Base-by-base conservation (phyloP, 1,140 invertebrate genomes). In the Mamestra configurata region DNA sequence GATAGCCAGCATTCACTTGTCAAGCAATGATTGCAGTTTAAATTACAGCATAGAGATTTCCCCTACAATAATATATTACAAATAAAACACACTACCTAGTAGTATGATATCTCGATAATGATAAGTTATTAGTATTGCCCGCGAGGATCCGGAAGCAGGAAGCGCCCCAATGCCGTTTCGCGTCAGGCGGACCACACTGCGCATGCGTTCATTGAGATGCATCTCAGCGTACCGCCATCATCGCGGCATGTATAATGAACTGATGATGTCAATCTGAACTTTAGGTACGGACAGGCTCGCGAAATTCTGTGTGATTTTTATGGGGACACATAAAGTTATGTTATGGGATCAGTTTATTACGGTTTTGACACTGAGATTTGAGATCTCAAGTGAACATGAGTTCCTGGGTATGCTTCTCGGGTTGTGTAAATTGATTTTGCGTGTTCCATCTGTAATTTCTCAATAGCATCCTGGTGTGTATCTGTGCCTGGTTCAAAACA, bases 71-170 rank as follows among this genome's bases (percentile, higher is more conserved):
- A 13, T 43, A 49, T 35, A 61, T 43, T 66, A 18, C 61, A 61
- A 77, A 57, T 59, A 68, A 78, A 24, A 24, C 18, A 27, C 40
- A 75, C 31, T 64, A 10, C 6, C 15, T 11, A 43, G 49, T 43
- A 70, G 43, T 35, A 59, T 77, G 31, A 76, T 70, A 77, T 77
- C 37, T 77, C 40, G 61, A 76, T 80, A 78, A 79, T 81, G 43
- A 72, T 71, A 82, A 70, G 76, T 84, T 81, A 87, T 90, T 90
- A 87, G 83, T 89, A 90, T 89, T 86, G 87, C 57, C 77, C 64
- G 77, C 82, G 79, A 68, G 83, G 37, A 79, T 85, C 82, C 89
- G 89, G 89, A 90, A 90, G 87, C 53, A 86, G 89, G 89, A 90
- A 90, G 84, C 61, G 53, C 24, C 15, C 76, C 84, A 88, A 77